Evolutionary conservation across 2,888 invertebrate genomes (phyloP).

Genomic region (Meliscaeva auricollis): DNA sequence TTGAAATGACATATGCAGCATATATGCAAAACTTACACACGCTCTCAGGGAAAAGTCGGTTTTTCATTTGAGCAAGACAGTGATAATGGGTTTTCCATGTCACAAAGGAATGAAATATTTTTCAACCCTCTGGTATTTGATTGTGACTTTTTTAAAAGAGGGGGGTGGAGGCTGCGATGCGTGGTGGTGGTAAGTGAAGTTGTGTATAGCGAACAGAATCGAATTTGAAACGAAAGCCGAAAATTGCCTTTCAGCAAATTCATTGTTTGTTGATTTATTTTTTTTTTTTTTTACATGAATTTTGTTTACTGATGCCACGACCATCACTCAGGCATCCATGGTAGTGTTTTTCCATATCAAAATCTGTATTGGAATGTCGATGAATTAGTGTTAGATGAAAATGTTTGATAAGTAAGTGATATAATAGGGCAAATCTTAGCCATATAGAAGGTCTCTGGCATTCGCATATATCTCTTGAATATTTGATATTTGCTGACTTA

Average conservation of each 20-base stretch:
- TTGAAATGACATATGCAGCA: conserved; percentile 58
- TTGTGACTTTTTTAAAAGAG: neutral
- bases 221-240: conserved; percentile 61
- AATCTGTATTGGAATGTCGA: neutral
- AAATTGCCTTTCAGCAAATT: conserved; percentile 76
- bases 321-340: conserved; percentile 4
- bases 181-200: neutral
- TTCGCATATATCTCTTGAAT: too few relatives aligned
- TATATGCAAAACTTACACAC: conserved; percentile 54
- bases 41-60: conserved; percentile 42
- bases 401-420: too few relatives aligned
- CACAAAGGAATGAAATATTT: conserved; percentile 79
- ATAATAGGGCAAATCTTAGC: too few relatives aligned
- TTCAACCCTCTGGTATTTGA: conserved; percentile 48
- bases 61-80: conserved; percentile 76
- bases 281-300: conserved; percentile 37
- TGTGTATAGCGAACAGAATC: conserved; percentile 46
- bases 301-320: conserved; percentile 12
- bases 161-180: neutral
- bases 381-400: too few relatives aligned
- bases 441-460: neutral
- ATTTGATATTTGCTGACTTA: too few relatives aligned
- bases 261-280: conserved; percentile 74
- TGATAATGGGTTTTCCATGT: conserved; percentile 82
- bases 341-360: neutral